These are phyloP conservation scores for Pollimyrus isidori DNA, from an alignment of 2,113 vertebrate genomes.

Conservation along the genomic window DNA sequence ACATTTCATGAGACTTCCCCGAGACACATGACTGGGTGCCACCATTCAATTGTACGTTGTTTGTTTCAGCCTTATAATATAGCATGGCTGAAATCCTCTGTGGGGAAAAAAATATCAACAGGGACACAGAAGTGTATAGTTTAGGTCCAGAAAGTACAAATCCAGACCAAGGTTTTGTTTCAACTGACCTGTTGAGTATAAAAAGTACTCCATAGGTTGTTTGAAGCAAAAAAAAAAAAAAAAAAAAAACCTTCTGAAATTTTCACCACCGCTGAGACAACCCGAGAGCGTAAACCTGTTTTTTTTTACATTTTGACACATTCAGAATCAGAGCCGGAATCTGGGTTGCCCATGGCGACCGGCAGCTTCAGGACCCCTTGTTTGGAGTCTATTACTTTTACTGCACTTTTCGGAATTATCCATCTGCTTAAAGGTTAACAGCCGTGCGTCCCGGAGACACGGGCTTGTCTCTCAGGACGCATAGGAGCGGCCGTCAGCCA, in stretches of 20 bases:
- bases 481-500: neutral
- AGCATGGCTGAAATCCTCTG: neutral
- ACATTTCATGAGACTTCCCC: neutral
- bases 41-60: neutral
- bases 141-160: too few species aligned
- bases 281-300: neutral
- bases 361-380: constrained; percentile 32
- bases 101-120: neutral
- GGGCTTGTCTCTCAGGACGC: constrained; percentile 55
- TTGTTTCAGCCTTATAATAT: neutral
- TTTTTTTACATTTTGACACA: neutral
- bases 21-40: neutral
- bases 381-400: constrained; percentile 74
- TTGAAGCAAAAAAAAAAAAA: too few species aligned
- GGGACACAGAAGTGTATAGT: neutral
- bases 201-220: too few species aligned
- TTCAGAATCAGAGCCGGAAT: neutral
- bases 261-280: neutral
- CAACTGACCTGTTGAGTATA: too few species aligned
- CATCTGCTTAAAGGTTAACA: constrained; percentile 89
- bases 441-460: constrained; percentile 66
- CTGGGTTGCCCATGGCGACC: neutral
- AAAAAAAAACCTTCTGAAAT: too few species aligned
- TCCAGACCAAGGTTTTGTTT: too few species aligned
- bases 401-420: constrained; percentile 74